Conservation (phyloP, 2,113 vertebrate genomes). For the Catharus minimus region DNA sequence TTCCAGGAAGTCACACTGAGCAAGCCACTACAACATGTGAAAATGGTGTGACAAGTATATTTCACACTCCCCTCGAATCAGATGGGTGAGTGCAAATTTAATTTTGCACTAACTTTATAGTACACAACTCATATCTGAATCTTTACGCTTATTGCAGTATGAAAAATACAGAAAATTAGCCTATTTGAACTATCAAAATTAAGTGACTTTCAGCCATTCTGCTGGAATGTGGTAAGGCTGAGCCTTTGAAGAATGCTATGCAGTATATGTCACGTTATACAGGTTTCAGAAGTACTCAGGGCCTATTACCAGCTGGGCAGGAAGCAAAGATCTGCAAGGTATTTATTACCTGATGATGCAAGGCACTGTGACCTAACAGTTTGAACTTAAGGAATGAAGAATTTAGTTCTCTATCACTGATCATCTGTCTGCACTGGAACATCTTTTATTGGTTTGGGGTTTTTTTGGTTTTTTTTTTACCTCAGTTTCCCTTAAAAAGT, state of each 20-base stretch:
- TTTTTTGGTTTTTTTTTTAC: background rate
- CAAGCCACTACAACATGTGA: conserved; percentile 28
- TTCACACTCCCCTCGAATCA: conserved; percentile 30
- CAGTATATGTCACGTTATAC: background rate
- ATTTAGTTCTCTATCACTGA: background rate
- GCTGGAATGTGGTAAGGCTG: background rate
- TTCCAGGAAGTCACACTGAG: conserved; percentile 15
- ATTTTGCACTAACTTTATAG: conserved; percentile 27
- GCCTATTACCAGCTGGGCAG: background rate
- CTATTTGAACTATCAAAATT: background rate
- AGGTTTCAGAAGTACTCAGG: background rate
- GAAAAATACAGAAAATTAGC: background rate
- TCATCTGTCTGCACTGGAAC: background rate
- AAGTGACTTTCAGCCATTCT: background rate
- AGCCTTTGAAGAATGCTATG: background rate
- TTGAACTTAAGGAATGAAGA: background rate
- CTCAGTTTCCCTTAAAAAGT: background rate
- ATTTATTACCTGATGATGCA: background rate
- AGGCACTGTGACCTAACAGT: background rate
- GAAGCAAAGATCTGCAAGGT: background rate
- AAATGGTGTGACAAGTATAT: conserved; percentile 18
- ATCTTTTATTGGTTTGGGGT: background rate
- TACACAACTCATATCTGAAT: background rate
- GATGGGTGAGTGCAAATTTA: conserved; percentile 14
- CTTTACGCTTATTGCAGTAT: background rate